Evolutionary conservation across 2,113 vertebrate species (phyloP), one percentile per base, ranked within the genome.

Genomic region (Symphodus melops): DNA sequence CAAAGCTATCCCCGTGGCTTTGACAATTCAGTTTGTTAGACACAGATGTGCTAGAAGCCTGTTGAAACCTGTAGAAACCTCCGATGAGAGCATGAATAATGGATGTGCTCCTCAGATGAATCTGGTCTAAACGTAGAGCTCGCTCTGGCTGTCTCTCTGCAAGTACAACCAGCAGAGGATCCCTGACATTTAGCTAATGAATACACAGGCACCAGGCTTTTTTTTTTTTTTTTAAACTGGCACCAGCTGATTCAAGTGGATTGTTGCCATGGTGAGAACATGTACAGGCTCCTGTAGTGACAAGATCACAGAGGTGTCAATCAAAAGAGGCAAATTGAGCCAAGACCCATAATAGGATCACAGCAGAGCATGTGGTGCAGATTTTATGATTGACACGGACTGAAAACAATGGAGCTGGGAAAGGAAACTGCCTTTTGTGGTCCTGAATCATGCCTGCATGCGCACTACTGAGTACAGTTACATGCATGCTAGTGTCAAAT

Each of bases 151-250:
- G 19, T 74, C 58, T 71, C 68, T 56, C 73, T 82, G 57, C 25
- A 2, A 76, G 63, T 41, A 72, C 3, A 81, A 65, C 51, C 74
- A 59, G 49, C 61, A 61, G 68, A 87, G 68, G 51, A 81, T 77
- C 37, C 74, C 65, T 91, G 90, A 88, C 91, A 90, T 91, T 91
- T 86, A 82, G 54, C 60, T 88, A 83, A 91, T 88, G 79, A 84
- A 84, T 21, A 63, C 62, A 69, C 51, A 75, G 60, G 46, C 54
- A 60, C 13, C 14, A 0, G 19, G 42, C 42, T 28, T 16, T 36
- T 46, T 58, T 68, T 63, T 56, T 37, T 67, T 52, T 61, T 48
- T 48, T 48, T 48, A 11, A 41, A 41, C 39, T 39, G 6, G 19
- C 48, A 16, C 48, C 51, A 61, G 23, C 51, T 25, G 72, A 86